These are phyloP conservation scores for Gadus chalcogrammus DNA, from an alignment of 2,113 vertebrate genomes.

Conservation along the genomic window DNA sequence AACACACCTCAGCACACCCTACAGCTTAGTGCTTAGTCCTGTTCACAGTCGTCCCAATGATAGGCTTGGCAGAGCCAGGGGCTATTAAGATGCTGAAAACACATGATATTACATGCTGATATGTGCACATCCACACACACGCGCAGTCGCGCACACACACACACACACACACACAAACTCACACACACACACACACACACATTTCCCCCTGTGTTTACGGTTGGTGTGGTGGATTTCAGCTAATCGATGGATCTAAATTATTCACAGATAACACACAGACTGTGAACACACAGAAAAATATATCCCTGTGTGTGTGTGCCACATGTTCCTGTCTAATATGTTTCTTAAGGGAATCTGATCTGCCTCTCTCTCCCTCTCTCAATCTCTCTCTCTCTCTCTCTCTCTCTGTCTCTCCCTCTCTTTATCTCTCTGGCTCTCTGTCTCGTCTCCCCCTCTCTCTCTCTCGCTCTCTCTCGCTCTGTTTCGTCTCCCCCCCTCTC, in stretches of 20 bases:
- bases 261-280: constrained; percentile 20
- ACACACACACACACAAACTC: neutral
- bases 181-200: neutral
- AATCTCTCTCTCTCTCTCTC: no score
- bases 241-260: constrained; percentile 36
- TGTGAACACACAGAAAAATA: neutral
- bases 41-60: no score
- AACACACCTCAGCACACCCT: no score
- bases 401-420: no score
- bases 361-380: neutral
- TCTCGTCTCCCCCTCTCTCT: no score
- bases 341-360: neutral
- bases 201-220: neutral
- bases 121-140: neutral
- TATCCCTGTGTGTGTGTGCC: neutral
- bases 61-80: no score
- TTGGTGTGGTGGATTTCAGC: constrained; percentile 15
- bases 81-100: no score
- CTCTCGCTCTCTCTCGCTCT: no score
- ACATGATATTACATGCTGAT: no score
- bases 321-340: neutral
- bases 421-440: no score
- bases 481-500: no score
- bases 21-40: no score
- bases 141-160: neutral